A percentile compares a stretch with the other conserved stretches of the same genome.
Conservation (phyloP, 92 coral and sea anemone genomes). For the Heliopora coerulea region DNA sequence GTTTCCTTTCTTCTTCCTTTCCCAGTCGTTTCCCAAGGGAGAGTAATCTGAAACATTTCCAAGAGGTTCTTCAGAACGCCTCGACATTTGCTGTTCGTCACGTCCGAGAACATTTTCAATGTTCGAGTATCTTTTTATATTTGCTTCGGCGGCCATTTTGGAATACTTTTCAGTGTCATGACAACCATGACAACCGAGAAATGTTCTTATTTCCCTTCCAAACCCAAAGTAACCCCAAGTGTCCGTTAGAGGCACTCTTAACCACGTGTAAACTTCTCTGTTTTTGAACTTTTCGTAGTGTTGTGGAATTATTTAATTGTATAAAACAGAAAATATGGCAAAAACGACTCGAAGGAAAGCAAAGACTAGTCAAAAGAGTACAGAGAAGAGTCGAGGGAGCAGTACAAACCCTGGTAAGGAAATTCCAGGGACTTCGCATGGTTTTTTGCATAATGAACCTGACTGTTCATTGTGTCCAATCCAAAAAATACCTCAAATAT, state of each 20-base stretch:
- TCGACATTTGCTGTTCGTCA: conserved; percentile 62
- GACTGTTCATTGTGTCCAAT: no score
- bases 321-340: conserved; percentile 11
- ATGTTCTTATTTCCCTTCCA: no score
- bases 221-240: no score
- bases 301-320: no score
- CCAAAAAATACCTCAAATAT: no score
- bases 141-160: conserved; percentile 96
- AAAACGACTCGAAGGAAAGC: conserved; percentile 35
- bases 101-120: conserved; percentile 21
- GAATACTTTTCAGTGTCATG: conserved; percentile 19
- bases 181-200: no score
- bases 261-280: no score
- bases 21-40: conserved; percentile 82
- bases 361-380: conserved; percentile 4
- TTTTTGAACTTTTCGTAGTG: no score
- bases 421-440: no score
- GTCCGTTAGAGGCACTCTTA: no score
- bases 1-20: conserved; percentile 81
- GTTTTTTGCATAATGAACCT: no score
- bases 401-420: conserved; percentile 45
- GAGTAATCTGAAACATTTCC: conserved; percentile 84
- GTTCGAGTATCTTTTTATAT: conserved; percentile 74
- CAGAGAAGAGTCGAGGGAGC: conserved; percentile 34
- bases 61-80: conserved; percentile 77